phyloP scores from a whole-genome alignment of 2,113 vertebrate genomes.

The Otolemur garnettii region DNA sequence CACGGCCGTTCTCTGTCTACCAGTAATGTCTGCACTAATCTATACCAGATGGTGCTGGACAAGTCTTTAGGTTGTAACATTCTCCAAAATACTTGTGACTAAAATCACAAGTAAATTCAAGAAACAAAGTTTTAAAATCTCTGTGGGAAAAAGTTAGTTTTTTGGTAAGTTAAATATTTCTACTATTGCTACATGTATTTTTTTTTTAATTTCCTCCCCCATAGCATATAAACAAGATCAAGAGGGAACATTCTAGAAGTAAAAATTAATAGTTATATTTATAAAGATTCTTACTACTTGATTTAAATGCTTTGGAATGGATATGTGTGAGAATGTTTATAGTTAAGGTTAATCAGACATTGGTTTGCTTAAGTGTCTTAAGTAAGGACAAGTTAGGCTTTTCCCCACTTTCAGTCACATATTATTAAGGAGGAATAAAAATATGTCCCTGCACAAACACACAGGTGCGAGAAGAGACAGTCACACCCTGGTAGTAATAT shows the following conservation, averaged over 20 bases:
- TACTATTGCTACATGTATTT: background rate
- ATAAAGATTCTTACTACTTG: background rate
- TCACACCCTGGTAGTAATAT: background rate
- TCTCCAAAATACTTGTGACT: background rate
- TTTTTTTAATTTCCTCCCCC: background rate
- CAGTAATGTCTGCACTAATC: background rate
- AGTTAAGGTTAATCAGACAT: slow-evolving; percentile 26
- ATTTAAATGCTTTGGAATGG: background rate
- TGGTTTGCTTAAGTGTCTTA: background rate
- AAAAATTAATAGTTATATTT: background rate
- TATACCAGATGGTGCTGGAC: slow-evolving; percentile 11
- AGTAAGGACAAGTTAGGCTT: background rate
- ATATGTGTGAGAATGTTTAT: background rate
- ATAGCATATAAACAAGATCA: background rate
- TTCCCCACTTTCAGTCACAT: background rate
- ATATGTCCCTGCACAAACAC: background rate
- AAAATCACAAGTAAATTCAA: background rate
- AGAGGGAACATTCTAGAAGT: background rate
- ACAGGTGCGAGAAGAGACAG: background rate
- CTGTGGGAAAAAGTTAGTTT: background rate
- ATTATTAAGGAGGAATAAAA: background rate
- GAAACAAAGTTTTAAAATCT: slow-evolving; percentile 40
- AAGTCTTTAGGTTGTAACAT: slow-evolving; percentile 26
- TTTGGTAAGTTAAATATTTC: background rate
- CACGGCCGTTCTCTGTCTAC: background rate